These are phyloP conservation scores for Muscicapa comitata DNA, from an alignment of 2,797 vertebrate genomes.

Conservation along the genomic window DNA sequence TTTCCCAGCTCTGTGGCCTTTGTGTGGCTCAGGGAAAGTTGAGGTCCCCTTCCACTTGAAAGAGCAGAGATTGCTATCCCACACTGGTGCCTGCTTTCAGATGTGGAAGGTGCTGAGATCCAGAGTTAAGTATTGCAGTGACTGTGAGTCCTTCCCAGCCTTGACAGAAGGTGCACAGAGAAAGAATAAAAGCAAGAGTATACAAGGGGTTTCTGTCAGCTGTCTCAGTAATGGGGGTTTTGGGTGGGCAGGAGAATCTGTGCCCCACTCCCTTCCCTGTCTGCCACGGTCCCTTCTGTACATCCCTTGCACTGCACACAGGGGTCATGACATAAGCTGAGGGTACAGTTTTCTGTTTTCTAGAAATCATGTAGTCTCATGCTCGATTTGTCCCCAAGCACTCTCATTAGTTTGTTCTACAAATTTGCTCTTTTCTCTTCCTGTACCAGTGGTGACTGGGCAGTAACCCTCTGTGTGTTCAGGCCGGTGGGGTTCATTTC, in stretches of 20 bases:
- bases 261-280: no score
- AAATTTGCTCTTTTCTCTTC: not conserved
- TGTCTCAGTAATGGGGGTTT: fast-evolving
- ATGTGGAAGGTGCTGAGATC: not conserved
- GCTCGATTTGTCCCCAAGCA: not conserved
- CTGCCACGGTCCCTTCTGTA: not conserved
- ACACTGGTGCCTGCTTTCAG: not conserved
- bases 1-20: not conserved
- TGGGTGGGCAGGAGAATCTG: not conserved
- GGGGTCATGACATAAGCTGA: not conserved
- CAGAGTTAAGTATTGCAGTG: not conserved
- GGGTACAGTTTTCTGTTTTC: not conserved
- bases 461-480: no score
- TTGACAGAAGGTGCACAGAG: not conserved
- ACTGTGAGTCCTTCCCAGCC: not conserved
- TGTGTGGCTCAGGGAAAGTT: not conserved
- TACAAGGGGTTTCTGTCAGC: fast-evolving
- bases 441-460: not conserved
- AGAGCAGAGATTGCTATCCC: not conserved
- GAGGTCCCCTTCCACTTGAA: not conserved
- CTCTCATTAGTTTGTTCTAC: not conserved
- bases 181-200: not conserved
- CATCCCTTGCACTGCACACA: not conserved
- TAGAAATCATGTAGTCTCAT: not conserved
- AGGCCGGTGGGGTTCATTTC: not conserved